Conservation (phyloP, 2,113 vertebrate genomes). For the Datnioides undecimradiatus region DNA sequence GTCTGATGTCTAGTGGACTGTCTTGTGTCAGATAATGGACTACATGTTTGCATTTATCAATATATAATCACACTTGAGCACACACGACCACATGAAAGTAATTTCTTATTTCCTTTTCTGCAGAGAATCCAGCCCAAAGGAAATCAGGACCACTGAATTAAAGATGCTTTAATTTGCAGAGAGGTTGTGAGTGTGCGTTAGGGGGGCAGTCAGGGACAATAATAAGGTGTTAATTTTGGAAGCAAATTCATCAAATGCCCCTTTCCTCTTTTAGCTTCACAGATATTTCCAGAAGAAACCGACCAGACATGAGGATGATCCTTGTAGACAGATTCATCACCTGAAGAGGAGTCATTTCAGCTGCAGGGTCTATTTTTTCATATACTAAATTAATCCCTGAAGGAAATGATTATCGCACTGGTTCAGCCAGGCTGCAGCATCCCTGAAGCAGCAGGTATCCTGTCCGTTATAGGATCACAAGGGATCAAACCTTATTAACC, state of each 20-base stretch:
- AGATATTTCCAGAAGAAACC: conserved; percentile 1
- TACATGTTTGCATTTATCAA: neutral
- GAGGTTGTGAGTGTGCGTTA: neutral
- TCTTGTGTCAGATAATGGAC: neutral
- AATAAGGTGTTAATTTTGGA: neutral
- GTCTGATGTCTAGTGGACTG: neutral
- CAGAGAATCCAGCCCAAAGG: neutral
- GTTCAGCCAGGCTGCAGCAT: neutral
- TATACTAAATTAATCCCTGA: conserved; percentile 2
- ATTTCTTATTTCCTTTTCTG: neutral
- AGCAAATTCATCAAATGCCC: neutral
- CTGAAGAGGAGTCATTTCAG: neutral
- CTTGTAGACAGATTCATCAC: conserved; percentile 2
- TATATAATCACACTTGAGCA: neutral
- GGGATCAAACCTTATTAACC: conserved; percentile 5
- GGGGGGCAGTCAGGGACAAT: neutral
- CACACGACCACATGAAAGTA: neutral
- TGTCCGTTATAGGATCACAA: neutral
- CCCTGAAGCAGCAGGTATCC: neutral
- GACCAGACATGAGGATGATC: neutral
- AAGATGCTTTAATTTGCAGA: conserved; percentile 2
- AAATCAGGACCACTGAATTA: neutral
- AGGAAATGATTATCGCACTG: neutral
- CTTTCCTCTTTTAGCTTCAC: neutral
- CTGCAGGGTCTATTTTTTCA: conserved; percentile 1